Conservation (phyloP, 35 echinoderm and acorn worm genomes). For the Chiridota heheva region DNA sequence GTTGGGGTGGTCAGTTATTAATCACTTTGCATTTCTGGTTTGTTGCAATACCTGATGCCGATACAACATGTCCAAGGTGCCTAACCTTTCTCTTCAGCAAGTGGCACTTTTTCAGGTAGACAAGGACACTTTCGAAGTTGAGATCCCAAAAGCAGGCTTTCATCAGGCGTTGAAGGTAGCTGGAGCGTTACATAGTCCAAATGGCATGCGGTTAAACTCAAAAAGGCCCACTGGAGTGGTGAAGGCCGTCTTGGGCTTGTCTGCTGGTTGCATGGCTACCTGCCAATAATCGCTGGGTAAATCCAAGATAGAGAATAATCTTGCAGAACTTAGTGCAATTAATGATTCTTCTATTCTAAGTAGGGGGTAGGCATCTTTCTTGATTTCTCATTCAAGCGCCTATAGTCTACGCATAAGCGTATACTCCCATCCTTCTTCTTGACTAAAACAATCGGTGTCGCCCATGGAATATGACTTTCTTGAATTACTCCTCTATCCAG, state of each 20-base stretch:
- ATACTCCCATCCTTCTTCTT: slow-evolving; percentile 37
- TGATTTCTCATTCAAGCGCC: slow-evolving; percentile 13
- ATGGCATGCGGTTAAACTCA: slow-evolving; percentile 73
- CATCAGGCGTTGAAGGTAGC: slow-evolving; percentile 61
- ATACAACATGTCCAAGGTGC: slow-evolving; percentile 48
- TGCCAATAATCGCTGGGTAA: slow-evolving; percentile 63
- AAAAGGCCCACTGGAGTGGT: slow-evolving; percentile 67
- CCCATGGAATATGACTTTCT: too few relatives aligned
- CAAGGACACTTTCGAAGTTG: slow-evolving; percentile 42
- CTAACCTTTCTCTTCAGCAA: slow-evolving; percentile 3
- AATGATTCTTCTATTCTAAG: slow-evolving; percentile 52
- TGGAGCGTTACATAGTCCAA: slow-evolving; percentile 49
- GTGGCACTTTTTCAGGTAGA: slow-evolving; percentile 61
- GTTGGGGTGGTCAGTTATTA: slow-evolving; percentile 16
- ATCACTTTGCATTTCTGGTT: slow-evolving; percentile 25
- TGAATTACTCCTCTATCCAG: too few relatives aligned
- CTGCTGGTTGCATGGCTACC: neutral
- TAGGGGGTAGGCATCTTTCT: too few relatives aligned
- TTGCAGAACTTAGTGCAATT: slow-evolving; percentile 16
- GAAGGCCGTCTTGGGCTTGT: slow-evolving; percentile 48
- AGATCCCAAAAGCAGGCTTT: slow-evolving; percentile 56
- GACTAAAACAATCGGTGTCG: slow-evolving; percentile 30
- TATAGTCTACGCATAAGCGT: slow-evolving; percentile 31
- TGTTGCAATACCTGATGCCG: neutral
- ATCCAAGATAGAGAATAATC: slow-evolving; percentile 39